Conservation (phyloP, 2,888 invertebrate genomes). For the Drosophila hamatofila region DNA sequence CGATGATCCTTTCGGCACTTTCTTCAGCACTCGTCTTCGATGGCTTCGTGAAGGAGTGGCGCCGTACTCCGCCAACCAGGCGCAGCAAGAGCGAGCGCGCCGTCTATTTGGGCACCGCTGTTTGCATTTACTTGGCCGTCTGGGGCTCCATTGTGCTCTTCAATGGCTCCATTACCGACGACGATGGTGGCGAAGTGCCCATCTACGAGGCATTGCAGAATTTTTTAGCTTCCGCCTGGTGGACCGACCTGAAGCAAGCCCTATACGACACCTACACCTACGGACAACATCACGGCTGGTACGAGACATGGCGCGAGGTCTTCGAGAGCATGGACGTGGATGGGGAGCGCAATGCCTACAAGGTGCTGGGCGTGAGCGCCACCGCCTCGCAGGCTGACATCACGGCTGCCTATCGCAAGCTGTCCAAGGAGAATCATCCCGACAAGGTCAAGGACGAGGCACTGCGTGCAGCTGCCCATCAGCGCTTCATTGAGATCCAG, state of each 20-base stretch:
- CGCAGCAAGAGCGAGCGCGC: constrained; percentile 86
- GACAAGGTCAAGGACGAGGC: constrained; percentile 93
- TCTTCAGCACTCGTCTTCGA: constrained; percentile 90
- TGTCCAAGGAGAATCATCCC: constrained; percentile 95
- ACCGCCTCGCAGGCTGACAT: constrained; percentile 94
- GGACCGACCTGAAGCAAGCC: constrained; percentile 92
- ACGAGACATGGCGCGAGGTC: constrained; percentile 94
- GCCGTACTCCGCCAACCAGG: constrained; percentile 87
- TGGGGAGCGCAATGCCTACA: constrained; percentile 95
- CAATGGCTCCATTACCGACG: constrained; percentile 94
- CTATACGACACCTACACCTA: constrained; percentile 91
- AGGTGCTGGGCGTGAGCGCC: constrained; percentile 91
- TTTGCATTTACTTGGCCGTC: constrained; percentile 89
- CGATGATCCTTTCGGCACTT: constrained; percentile 89
- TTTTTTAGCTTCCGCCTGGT: constrained; percentile 95
- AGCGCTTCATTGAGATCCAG: constrained; percentile 96
- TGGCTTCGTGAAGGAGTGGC: constrained; percentile 92
- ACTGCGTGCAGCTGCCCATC: constrained; percentile 90
- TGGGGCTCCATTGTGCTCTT: constrained; percentile 94
- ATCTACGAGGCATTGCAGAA: constrained; percentile 95
- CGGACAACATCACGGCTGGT: constrained; percentile 94
- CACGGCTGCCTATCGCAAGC: constrained; percentile 91
- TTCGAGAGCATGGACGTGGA: constrained; percentile 94
- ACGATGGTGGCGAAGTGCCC: constrained; percentile 94
- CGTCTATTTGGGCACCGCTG: constrained; percentile 87